Base-by-base conservation (phyloP, 2,797 vertebrate genomes). In the Neosilurus hyrtlii region DNA sequence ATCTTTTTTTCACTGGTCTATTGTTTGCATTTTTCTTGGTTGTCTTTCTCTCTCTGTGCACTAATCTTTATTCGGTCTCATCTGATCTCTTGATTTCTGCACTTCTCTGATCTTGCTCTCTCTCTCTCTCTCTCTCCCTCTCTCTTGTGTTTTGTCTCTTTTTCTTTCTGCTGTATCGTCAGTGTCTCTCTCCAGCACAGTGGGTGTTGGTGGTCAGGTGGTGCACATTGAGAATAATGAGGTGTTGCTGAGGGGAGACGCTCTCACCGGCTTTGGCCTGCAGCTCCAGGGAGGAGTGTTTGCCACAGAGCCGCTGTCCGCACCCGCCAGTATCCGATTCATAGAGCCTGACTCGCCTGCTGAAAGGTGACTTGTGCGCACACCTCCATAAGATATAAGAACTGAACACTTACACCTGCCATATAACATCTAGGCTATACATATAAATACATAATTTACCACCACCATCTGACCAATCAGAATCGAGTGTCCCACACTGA, bases 241-340 rank as follows among this genome's bases (percentile, higher is more conserved):
- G 89, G 94, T 99, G 73, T 24, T 97, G 89, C 95, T 99, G 87
- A 96, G 95, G 86, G 98, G 97, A 74, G 97, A 99, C 86, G 96
- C 97, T 0, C 95, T 99, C 91, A 96, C 95, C 52, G 97, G 97
- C 89, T 99, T 99, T 5, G 98, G 98, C 90, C 94, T 99, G 84
- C 97, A 99, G 94, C 97, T 99, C 77, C 98, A 99, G 89, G 98
- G 98, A n/a, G 97, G 98, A 63, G 96, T 99, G 91, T 99, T 99
- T 86, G 97, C 97, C 88, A 99, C 97, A 0, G 98, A 99, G 91
- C 96, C 96, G 26, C 93, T 99, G 88, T 98, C 97, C 1, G 94
- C 96, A 67, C 98, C 98, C 0, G 96, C 98, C 22, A 94, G 97
- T 73, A 94, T 99, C 90, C 95, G 96, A 88, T 98, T 99, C 90